Percentiles rank a stretch among this genome's conserved stretches.
Evolutionary conservation across 2,888 invertebrate species (phyloP).

Genomic region (Lymantria monacha): DNA sequence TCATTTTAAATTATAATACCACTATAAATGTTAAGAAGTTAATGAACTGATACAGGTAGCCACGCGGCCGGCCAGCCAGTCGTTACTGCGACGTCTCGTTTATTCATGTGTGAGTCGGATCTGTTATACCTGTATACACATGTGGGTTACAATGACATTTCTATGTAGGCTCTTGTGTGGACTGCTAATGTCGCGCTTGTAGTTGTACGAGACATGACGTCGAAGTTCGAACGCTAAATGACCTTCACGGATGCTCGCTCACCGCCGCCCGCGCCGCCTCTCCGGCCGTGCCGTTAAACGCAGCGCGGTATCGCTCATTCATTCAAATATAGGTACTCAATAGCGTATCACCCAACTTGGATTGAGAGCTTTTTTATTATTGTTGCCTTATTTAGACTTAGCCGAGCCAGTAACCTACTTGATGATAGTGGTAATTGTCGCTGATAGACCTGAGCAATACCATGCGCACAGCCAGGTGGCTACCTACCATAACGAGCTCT

Average conservation of each 20-base stretch:
- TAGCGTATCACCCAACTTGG: too few species aligned
- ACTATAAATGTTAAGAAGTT: conserved; percentile 11
- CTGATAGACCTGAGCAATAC: too few species aligned
- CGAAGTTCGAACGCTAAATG: conserved; percentile 54
- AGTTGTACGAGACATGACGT: conserved; percentile 54
- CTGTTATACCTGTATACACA: conserved; percentile 38
- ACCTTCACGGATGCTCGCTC: conserved; percentile 70
- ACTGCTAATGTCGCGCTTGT: conserved; percentile 37
- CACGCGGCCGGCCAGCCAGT: conserved; percentile 43
- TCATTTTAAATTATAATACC: conserved; percentile 45
- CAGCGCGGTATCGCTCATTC: conserved; percentile 2
- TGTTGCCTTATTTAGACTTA: too few species aligned
- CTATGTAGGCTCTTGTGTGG: conserved; percentile 36
- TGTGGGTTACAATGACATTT: conserved; percentile 39
- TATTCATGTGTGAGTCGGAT: conserved; percentile 64
- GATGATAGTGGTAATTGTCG: too few species aligned
- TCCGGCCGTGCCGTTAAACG: conserved; percentile 14
- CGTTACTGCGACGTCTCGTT: conserved; percentile 49
- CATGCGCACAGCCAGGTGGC: too few species aligned
- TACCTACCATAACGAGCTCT: too few species aligned
- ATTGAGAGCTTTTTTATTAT: too few species aligned
- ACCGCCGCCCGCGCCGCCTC: conserved; percentile 40
- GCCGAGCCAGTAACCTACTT: too few species aligned
- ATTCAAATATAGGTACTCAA: conserved; percentile 6
- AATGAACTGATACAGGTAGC: conserved; percentile 27